A percentile compares a stretch with the other conserved stretches of the same genome.
Evolutionary conservation across 2,797 vertebrate genomes (phyloP).

Genomic region (Phoeniculus purpureus): DNA sequence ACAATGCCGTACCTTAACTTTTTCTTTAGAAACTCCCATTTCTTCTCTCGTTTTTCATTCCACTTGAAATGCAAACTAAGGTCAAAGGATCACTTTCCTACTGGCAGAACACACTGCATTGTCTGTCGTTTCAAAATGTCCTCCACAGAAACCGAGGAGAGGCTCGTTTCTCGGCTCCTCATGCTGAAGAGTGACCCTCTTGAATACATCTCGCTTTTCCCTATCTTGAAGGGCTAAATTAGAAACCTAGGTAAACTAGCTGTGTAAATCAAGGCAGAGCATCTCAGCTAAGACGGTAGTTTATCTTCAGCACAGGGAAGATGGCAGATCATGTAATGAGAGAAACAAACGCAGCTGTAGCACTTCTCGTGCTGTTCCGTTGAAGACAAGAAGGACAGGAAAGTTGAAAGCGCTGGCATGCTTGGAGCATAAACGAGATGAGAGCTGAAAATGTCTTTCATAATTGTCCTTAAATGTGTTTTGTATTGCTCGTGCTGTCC

Average conservation of each 20-base stretch:
- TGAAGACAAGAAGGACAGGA: conserved; percentile 37
- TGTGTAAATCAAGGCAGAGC: conserved; percentile 28
- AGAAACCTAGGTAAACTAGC: conserved; percentile 60
- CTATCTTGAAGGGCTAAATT: conserved; percentile 39
- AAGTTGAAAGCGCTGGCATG: conserved; percentile 49
- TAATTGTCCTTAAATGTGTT: conserved; percentile 58
- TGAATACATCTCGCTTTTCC: conserved; percentile 17
- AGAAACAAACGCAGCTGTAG: conserved; percentile 52
- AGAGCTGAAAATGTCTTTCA: conserved; percentile 43
- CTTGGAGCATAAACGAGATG: conserved; percentile 32
- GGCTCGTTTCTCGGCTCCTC: conserved; percentile 10
- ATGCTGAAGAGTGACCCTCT: neutral
- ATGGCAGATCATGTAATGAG: conserved; percentile 49
- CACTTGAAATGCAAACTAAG: conserved; percentile 72
- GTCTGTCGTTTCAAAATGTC: conserved; percentile 55
- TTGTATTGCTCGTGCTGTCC: conserved; percentile 26
- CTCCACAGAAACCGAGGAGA: conserved; percentile 22
- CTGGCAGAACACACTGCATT: conserved; percentile 41
- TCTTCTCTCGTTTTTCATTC: conserved; percentile 57
- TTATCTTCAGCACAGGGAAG: neutral
- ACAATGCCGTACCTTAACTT: conserved; percentile 46
- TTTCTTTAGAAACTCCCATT: conserved; percentile 63
- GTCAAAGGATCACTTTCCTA: conserved; percentile 64
- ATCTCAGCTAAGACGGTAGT: conserved; percentile 53
- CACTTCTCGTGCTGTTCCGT: conserved; percentile 16